Conservation (phyloP, 2,797 vertebrate genomes). For the Lepus townsendii region DNA sequence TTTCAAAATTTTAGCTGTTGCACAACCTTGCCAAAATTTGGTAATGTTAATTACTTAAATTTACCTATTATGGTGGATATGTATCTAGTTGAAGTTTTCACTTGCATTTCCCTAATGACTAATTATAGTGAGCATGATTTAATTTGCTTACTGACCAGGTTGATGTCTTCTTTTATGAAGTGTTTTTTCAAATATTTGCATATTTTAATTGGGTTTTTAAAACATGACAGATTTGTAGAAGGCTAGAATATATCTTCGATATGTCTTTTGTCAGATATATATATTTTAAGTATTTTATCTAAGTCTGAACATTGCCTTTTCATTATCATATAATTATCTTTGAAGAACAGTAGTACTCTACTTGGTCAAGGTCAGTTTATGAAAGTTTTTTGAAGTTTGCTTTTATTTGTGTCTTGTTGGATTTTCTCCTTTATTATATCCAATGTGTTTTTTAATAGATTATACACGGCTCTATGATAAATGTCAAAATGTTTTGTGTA, state of each 20-base stretch:
- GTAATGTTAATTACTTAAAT: not conserved
- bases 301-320: not conserved
- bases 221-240: not conserved
- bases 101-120: conserved; percentile 2
- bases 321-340: not conserved
- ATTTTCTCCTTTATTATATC: not conserved
- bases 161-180: not conserved
- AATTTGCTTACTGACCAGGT: not conserved
- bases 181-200: not conserved
- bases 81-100: not conserved
- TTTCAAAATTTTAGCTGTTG: not conserved
- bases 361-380: not conserved
- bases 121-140: not conserved
- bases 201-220: not conserved
- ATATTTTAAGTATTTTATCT: not conserved
- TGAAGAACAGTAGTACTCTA: not conserved
- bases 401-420: not conserved
- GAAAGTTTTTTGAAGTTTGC: not conserved
- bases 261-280: not conserved
- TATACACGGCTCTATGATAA: not conserved
- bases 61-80: not conserved
- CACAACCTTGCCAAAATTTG: not conserved
- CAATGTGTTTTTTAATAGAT: not conserved
- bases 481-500: not conserved
- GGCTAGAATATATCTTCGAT: not conserved